A percentile compares a stretch with the other conserved stretches of the same genome.
phyloP scores from a whole-genome alignment of 2,888 invertebrate genomes.

The Hipparchia semele region DNA sequence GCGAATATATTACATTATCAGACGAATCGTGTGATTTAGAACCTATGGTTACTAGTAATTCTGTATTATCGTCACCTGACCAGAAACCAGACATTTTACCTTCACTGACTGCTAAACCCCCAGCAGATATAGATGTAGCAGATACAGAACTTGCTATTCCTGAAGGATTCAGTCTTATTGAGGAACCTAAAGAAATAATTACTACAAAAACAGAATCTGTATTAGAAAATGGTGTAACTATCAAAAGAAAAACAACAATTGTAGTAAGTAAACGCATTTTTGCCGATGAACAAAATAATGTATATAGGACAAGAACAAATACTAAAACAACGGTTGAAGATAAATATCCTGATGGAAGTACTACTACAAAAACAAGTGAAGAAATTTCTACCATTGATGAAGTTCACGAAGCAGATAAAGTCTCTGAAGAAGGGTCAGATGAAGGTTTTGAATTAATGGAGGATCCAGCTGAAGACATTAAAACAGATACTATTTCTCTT shows the following conservation, averaged over 20 bases:
- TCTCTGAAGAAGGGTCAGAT: slow-evolving; percentile 2
- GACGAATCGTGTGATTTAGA: slow-evolving; percentile 11
- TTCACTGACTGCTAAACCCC: neutral
- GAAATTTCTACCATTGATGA: slow-evolving; percentile 29
- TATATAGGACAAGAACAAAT: slow-evolving; percentile 28
- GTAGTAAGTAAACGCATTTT: slow-evolving; percentile 22
- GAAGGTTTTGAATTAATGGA: slow-evolving; percentile 35
- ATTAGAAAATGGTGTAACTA: slow-evolving; percentile 21
- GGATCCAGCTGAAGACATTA: slow-evolving; percentile 40
- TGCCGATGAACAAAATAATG: slow-evolving; percentile 10
- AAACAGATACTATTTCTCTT: slow-evolving; percentile 43
- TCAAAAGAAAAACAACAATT: slow-evolving; percentile 28
- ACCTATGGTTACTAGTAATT: neutral
- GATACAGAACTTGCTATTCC: slow-evolving; percentile 13
- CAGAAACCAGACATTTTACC: neutral
- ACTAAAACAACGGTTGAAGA: slow-evolving; percentile 25
- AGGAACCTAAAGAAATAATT: slow-evolving; percentile 13
- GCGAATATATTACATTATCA: slow-evolving; percentile 27
- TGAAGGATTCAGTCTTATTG: slow-evolving; percentile 21
- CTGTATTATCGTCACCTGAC: neutral
- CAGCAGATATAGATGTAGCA: neutral
- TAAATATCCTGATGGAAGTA: slow-evolving; percentile 30
- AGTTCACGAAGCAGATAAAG: neutral
- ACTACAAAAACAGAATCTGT: slow-evolving; percentile 24
- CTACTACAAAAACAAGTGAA: slow-evolving; percentile 28